Evolutionary conservation across 1,140 invertebrate genomes (phyloP).

Genomic region (Papilio dardanus): DNA sequence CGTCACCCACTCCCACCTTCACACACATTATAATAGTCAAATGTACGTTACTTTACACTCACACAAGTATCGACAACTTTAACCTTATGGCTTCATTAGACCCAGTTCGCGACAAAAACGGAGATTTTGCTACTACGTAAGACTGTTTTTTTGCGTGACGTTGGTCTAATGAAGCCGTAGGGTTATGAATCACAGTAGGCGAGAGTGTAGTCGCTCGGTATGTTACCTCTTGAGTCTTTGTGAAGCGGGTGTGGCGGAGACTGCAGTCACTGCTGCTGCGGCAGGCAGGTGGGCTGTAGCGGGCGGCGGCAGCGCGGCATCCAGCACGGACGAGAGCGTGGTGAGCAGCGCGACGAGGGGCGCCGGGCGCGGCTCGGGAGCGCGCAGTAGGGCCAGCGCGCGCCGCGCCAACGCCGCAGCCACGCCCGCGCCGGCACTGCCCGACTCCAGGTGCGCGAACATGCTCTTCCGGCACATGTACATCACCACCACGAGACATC

Average conservation of each 20-base stretch:
- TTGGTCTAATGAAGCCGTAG: no score
- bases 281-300: constrained; percentile 32
- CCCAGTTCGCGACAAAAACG: no score
- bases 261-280: no score
- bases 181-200: neutral
- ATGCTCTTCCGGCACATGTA: constrained; percentile 93
- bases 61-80: neutral
- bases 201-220: neutral
- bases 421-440: constrained; percentile 53
- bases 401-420: constrained; percentile 75
- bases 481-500: constrained; percentile 93
- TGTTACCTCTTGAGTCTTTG: constrained; percentile 43
- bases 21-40: no score
- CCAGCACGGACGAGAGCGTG: constrained; percentile 45
- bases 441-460: constrained; percentile 54
- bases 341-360: constrained; percentile 61
- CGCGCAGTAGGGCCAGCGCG: constrained; percentile 66
- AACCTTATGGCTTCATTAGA: no score
- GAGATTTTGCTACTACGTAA: no score
- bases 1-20: constrained; percentile 91
- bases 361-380: constrained; percentile 50
- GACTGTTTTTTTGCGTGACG: no score
- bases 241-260: constrained; percentile 13
- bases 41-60: no score
- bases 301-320: constrained; percentile 43